Conservation (phyloP, 1,140 invertebrate species). For the Musca vetustissima region DNA sequence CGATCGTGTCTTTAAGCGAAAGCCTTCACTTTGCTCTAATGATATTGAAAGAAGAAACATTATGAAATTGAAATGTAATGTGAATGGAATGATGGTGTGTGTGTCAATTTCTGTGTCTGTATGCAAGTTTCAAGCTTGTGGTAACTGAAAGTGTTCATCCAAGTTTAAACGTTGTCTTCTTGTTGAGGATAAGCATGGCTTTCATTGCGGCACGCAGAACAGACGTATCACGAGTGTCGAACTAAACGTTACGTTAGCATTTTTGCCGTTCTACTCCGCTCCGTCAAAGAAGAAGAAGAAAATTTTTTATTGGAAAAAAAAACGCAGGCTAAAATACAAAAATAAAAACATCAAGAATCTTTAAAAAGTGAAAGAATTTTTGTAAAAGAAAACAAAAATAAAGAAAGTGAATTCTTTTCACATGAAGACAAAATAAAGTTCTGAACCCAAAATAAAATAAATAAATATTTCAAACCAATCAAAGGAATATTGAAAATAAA, state of each 20-base stretch:
- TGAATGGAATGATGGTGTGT: background rate
- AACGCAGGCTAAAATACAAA: background rate
- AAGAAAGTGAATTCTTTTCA: constrained; percentile 8
- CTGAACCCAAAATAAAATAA: no score
- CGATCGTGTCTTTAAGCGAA: background rate
- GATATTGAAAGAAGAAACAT: constrained; percentile 20
- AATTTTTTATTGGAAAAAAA: no score
- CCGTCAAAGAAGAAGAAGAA: no score
- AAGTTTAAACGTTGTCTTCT: constrained; percentile 21
- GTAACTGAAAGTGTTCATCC: constrained; percentile 22
- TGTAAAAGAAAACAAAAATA: constrained; percentile 1
- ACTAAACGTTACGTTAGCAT: constrained; percentile 15
- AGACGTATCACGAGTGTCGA: constrained; percentile 23
- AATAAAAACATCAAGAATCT: constrained; percentile 2
- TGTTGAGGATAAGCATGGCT: constrained; percentile 19
- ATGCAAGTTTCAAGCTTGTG: constrained; percentile 6
- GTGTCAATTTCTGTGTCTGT: background rate
- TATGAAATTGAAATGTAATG: constrained; percentile 20
- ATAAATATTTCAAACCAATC: no score
- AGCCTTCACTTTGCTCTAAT: constrained; percentile 10
- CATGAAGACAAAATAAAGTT: background rate
- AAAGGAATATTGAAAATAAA: no score
- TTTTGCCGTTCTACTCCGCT: constrained; percentile 10
- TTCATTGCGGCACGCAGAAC: constrained; percentile 20
- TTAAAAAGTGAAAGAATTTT: constrained; percentile 8